Evolutionary conservation across 2,113 vertebrate genomes (phyloP), one percentile per base, ranked within the genome.

Genomic region (Rallus limicola): DNA sequence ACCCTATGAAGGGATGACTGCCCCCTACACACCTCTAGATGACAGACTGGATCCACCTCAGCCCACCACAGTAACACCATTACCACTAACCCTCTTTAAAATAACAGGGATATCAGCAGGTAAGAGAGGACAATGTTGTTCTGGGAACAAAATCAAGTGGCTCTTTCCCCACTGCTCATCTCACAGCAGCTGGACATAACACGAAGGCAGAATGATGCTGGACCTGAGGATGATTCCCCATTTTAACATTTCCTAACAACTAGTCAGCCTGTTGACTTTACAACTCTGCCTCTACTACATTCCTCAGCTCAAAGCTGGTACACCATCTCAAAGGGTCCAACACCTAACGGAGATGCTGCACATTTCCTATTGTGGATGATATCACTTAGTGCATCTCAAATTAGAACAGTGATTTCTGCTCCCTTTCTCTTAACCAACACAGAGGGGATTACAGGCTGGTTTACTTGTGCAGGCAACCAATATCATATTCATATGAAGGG

Each of bases 171-270:
- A 0, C 19, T 69, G 71, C 40, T 33, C 7, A 7, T 33, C 68
- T 55, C 71, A 50, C 19, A 92, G 63, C 23, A 42, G 44, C 34
- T 65, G 71, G 55, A 62, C 28, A 67, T 16, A 63, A 46, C 11
- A 28, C 0, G 1, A 85, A 88, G n/a, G 42, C 36, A 93, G 65
- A 80, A 56, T 0, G 0, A 91, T 11, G 17, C 63, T 1, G 0
- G 44, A 83, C 46, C 50, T 62, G 36, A 75, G n/a, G 3, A 80
- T 31, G 16, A 86, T 46, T 78, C 36, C 52, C 34, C 21, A 81
- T 65, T 62, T 65, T 60, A 44, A 25, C 31, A 21, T 19, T 55
- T 58, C 56, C 90, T 36, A 82, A 48, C 1, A 2, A 44, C 16
- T 65, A 4, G 13, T 80, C 46, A 60, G 59, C 48, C 63, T 34